phyloP scores from a whole-genome alignment of 2,888 invertebrate species.

The Sinotaia quadrata region DNA sequence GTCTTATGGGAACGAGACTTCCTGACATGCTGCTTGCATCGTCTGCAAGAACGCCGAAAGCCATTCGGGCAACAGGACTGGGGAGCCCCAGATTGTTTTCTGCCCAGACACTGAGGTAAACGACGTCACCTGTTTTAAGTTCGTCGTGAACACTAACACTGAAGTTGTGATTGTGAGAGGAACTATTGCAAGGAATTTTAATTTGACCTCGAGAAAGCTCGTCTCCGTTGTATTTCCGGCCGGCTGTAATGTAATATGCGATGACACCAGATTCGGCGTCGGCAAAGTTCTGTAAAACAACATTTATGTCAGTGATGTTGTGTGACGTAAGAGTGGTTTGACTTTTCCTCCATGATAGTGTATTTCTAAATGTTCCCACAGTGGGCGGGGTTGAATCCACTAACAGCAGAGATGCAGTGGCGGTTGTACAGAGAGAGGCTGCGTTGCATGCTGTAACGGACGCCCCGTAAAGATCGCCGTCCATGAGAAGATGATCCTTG shows the following conservation, averaged over 20 bases:
- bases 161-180: neutral
- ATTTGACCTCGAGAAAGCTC: slow-evolving; percentile 9
- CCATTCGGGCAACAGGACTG: slow-evolving; percentile 10
- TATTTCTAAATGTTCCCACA: slow-evolving; percentile 27
- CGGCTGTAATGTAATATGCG: slow-evolving; percentile 23
- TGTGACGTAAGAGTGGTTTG: too few relatives aligned
- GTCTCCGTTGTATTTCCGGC: slow-evolving; percentile 14
- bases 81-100: slow-evolving; percentile 35
- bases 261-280: slow-evolving; percentile 41
- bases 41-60: slow-evolving; percentile 6
- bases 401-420: slow-evolving; percentile 31
- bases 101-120: slow-evolving; percentile 41
- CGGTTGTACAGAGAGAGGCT: slow-evolving; percentile 42
- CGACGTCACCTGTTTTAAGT: neutral
- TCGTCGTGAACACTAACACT: neutral
- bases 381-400: slow-evolving; percentile 52
- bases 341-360: neutral
- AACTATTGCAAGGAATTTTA: neutral
- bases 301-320: neutral
- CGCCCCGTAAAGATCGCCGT: slow-evolving; percentile 33
- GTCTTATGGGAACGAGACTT: slow-evolving; percentile 31
- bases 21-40: slow-evolving; percentile 10
- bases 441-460: slow-evolving; percentile 39
- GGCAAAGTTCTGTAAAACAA: slow-evolving; percentile 36
- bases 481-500: slow-evolving; percentile 19